phyloP scores from a whole-genome alignment of 2,113 vertebrate species.

The Cavia porcellus region DNA sequence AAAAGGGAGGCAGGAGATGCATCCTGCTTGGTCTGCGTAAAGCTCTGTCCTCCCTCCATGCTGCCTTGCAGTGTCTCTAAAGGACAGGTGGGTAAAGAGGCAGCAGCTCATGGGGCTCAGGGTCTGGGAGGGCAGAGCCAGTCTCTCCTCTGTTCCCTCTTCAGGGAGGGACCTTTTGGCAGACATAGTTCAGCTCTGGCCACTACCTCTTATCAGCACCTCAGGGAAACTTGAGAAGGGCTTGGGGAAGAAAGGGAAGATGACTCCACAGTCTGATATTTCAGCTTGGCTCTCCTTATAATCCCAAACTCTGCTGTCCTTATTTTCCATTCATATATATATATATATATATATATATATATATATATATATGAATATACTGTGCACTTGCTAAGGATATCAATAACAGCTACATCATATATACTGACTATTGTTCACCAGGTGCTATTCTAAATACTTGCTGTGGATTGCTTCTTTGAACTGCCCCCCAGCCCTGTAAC shows the following conservation, averaged over 20 bases:
- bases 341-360: no score
- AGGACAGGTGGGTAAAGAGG: background rate
- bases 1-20: background rate
- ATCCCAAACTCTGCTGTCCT: background rate
- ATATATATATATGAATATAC: background rate
- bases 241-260: slow-evolving; percentile 24
- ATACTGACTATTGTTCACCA: accelerated
- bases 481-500: no score
- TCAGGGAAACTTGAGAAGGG: slow-evolving; percentile 8
- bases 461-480: background rate
- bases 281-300: slow-evolving; percentile 3
- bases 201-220: background rate
- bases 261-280: slow-evolving; percentile 28
- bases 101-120: background rate
- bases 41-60: background rate
- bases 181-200: background rate
- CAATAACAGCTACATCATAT: background rate
- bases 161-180: background rate
- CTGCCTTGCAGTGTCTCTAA: background rate
- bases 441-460: background rate
- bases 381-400: background rate
- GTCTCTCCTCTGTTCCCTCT: background rate
- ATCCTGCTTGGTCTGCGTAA: background rate
- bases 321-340: background rate
- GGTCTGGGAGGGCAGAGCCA: background rate